Percentiles rank a stretch among this genome's conserved stretches.
Conservation (phyloP, 2,888 invertebrate genomes). For the Lithophane ornitopus region DNA sequence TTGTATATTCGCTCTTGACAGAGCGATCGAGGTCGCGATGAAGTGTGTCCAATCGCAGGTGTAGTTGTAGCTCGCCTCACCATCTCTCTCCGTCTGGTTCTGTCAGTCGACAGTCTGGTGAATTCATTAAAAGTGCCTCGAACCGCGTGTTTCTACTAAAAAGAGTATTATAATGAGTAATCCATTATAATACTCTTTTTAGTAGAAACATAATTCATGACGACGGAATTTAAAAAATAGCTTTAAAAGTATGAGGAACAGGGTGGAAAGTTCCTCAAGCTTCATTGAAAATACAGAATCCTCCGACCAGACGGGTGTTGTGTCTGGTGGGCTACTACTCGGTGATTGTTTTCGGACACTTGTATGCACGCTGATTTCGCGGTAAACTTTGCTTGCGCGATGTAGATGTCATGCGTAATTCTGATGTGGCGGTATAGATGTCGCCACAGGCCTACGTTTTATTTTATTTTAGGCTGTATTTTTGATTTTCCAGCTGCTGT, state of each 20-base stretch:
- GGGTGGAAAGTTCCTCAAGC: background rate
- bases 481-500: conserved; percentile 75
- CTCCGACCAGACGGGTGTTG: background rate
- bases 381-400: background rate
- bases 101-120: too few species aligned
- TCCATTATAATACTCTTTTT: too few species aligned
- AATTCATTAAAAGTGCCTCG: too few species aligned
- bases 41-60: too few species aligned
- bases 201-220: background rate
- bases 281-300: background rate
- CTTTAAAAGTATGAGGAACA: background rate
- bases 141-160: too few species aligned
- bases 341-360: too few species aligned
- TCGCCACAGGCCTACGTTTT: background rate
- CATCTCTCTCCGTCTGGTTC: too few species aligned
- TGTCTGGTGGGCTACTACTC: background rate
- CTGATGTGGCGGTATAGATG: background rate
- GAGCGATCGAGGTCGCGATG: too few species aligned
- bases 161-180: too few species aligned
- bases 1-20: background rate
- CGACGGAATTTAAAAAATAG: background rate
- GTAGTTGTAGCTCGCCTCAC: too few species aligned
- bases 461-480: conserved; percentile 8
- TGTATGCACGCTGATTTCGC: background rate
- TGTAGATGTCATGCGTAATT: background rate